Conservation (phyloP, 1,140 invertebrate genomes). For the Ips nitidus region DNA sequence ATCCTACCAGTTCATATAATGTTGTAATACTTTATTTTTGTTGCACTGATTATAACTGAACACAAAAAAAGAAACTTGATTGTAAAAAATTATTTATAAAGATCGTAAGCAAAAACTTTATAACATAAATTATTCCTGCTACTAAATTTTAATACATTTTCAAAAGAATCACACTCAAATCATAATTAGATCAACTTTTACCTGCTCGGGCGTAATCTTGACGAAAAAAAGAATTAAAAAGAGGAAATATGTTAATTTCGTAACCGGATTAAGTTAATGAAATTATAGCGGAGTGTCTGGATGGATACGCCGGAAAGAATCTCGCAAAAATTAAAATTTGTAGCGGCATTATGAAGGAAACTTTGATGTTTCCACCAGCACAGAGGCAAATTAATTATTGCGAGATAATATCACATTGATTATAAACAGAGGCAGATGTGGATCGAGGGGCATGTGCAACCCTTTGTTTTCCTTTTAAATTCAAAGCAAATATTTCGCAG, state of each 20-base stretch:
- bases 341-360: neutral
- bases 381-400: neutral
- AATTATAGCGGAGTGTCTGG: neutral
- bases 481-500: neutral
- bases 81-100: too few relatives aligned
- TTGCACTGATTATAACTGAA: too few relatives aligned
- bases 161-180: neutral
- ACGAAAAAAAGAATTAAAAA: neutral
- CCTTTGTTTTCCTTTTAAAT: neutral
- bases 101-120: neutral
- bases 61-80: too few relatives aligned
- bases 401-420: neutral
- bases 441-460: neutral
- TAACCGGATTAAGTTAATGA: neutral
- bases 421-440: neutral
- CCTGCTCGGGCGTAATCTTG: neutral
- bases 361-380: neutral
- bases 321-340: neutral
- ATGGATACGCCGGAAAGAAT: neutral
- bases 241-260: conserved; percentile 1
- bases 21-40: too few relatives aligned
- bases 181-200: neutral
- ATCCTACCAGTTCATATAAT: too few relatives aligned
- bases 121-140: neutral
- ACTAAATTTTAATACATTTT: neutral